A percentile compares a stretch with the other conserved stretches of the same genome.
Conservation (phyloP, 2,113 vertebrate species). For the Leucopsar rothschildi region DNA sequence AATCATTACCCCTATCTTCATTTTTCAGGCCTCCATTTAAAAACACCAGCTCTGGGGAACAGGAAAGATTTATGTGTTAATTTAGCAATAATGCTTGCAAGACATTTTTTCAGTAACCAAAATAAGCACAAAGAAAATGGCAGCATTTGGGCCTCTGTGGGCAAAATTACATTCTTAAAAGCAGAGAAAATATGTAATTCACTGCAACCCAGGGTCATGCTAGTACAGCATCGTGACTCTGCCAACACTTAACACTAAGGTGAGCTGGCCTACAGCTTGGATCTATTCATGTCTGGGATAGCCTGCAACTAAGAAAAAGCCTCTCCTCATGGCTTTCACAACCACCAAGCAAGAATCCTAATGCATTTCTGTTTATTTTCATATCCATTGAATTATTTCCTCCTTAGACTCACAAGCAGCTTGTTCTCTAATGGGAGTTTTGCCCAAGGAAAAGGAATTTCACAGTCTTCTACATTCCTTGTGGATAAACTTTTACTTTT, state of each 20-base stretch:
- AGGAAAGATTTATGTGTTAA: not conserved
- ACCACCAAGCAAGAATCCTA: not conserved
- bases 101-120: not conserved
- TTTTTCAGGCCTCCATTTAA: not conserved
- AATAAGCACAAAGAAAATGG: not conserved
- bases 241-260: not conserved
- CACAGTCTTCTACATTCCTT: not conserved
- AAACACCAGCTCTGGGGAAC: not conserved
- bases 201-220: accelerated
- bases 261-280: not conserved
- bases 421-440: not conserved
- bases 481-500: not conserved
- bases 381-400: not conserved
- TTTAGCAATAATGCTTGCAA: not conserved
- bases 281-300: not conserved
- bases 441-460: not conserved
- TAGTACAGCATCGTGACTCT: not conserved
- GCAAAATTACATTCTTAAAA: not conserved
- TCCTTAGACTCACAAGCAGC: not conserved
- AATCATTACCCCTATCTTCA: not conserved
- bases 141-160: not conserved
- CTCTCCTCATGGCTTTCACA: not conserved
- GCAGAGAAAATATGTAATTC: not conserved
- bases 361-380: not conserved
- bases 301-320: not conserved